These are phyloP conservation scores for Ectemnius cavifrons DNA, from an alignment of 2,888 invertebrate species.

Conservation along the genomic window DNA sequence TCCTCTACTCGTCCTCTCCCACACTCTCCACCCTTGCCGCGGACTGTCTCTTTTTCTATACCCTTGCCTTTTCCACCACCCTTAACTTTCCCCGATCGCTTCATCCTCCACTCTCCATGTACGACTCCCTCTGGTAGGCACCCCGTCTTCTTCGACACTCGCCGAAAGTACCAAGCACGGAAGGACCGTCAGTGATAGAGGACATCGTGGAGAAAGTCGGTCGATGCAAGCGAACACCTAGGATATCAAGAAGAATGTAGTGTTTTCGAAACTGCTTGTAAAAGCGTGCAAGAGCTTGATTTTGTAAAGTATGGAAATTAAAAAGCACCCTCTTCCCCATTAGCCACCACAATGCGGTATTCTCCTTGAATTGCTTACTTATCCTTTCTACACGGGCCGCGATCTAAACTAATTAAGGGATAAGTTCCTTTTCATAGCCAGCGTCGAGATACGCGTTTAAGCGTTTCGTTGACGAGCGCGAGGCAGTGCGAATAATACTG, in stretches of 20 bases:
- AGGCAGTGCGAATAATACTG: background rate
- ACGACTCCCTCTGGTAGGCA: background rate
- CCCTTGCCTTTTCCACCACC: conserved; percentile 8
- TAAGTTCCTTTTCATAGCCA: no score
- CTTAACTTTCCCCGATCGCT: background rate
- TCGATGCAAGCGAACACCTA: conserved; percentile 34
- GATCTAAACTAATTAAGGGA: no score
- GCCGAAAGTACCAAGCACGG: conserved; percentile 37
- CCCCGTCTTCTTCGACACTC: conserved; percentile 32
- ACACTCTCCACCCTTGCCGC: background rate
- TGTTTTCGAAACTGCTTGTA: conserved; percentile 30
- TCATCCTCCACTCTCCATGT: background rate
- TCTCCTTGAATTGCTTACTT: conserved; percentile 38
- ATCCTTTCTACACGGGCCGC: conserved; percentile 8
- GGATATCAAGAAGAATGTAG: conserved; percentile 52
- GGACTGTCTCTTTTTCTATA: conserved; percentile 12
- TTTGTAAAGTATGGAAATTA: conserved; percentile 60
- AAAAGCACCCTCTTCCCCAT: conserved; percentile 49
- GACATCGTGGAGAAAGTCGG: conserved; percentile 42
- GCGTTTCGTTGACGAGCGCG: background rate
- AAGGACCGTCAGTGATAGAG: conserved; percentile 23
- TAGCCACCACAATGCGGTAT: conserved; percentile 46
- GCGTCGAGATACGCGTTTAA: no score
- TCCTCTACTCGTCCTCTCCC: conserved; percentile 9
- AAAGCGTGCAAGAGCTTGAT: background rate